Conservation (phyloP, 2,888 invertebrate genomes). For the Brachypterus glaber region DNA sequence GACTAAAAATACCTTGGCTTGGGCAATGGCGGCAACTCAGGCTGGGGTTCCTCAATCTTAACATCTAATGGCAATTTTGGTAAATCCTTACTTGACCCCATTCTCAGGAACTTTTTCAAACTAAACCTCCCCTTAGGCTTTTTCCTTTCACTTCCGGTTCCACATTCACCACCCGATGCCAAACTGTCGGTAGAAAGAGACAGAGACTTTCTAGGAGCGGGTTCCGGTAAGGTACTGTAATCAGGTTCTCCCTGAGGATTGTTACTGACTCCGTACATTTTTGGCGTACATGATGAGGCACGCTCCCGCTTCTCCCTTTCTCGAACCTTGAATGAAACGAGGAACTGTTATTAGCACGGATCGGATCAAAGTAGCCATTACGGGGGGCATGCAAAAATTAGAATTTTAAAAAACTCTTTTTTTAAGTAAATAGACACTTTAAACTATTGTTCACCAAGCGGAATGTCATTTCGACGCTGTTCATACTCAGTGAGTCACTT, state of each 20-base stretch:
- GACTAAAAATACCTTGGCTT: slow-evolving; percentile 18
- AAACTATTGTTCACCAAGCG: too few species aligned
- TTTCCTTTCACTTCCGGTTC: slow-evolving; percentile 46
- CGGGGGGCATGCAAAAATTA: too few species aligned
- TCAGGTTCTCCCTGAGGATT: slow-evolving; percentile 27
- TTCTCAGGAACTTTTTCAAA: slow-evolving; percentile 70
- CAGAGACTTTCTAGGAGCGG: slow-evolving; percentile 58
- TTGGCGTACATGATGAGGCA: slow-evolving; percentile 53
- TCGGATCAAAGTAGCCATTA: too few species aligned
- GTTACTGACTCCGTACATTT: slow-evolving; percentile 44
- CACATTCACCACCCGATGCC: slow-evolving; percentile 31
- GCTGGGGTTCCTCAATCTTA: slow-evolving; percentile 14
- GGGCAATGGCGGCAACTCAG: slow-evolving; percentile 20
- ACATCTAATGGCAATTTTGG: slow-evolving; percentile 47
- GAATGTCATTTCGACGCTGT: too few species aligned
- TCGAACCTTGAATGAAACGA: slow-evolving; percentile 37
- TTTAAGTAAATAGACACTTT: too few species aligned
- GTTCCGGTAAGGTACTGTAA: slow-evolving; percentile 47
- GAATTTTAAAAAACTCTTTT: too few species aligned
- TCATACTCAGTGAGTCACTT: too few species aligned
- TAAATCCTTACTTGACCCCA: slow-evolving; percentile 61
- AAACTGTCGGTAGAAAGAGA: slow-evolving; percentile 70
- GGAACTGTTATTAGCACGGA: too few species aligned
- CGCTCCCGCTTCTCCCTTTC: slow-evolving; percentile 70
- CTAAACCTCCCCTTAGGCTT: slow-evolving; percentile 70